Percentiles rank a stretch among this genome's conserved stretches.
phyloP scores from a whole-genome alignment of 2,113 vertebrate genomes.

The Cyprinodon brontotheroides region DNA sequence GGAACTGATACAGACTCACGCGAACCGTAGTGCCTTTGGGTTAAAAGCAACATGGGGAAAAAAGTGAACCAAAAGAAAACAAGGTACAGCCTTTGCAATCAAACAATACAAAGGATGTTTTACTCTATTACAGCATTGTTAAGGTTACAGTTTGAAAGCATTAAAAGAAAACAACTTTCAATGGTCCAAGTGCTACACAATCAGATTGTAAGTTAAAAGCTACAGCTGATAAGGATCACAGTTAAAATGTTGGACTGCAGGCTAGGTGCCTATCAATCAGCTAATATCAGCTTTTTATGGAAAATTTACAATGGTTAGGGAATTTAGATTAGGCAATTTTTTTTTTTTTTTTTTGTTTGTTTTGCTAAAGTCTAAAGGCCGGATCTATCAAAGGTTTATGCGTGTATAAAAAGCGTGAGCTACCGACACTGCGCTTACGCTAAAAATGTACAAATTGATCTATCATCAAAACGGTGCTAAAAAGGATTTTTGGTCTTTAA shows the following conservation, averaged over 20 bases:
- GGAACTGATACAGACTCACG: conserved; percentile 83
- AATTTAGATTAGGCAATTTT: too few relatives aligned
- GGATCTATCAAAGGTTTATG: too few relatives aligned
- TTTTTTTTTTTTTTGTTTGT: too few relatives aligned
- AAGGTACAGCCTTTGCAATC: not conserved
- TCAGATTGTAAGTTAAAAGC: too few relatives aligned
- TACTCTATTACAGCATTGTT: not conserved
- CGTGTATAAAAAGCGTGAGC: too few relatives aligned
- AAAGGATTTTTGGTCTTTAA: too few relatives aligned
- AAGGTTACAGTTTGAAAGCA: not conserved
- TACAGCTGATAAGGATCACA: not conserved
- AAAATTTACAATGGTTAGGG: too few relatives aligned
- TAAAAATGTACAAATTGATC: too few relatives aligned
- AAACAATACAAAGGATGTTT: not conserved
- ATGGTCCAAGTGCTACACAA: not conserved
- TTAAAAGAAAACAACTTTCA: not conserved
- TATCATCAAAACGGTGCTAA: too few relatives aligned
- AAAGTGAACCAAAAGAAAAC: not conserved
- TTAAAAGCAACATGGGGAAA: conserved; percentile 3
- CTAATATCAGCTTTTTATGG: not conserved
- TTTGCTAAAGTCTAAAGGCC: too few relatives aligned
- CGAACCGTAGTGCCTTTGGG: conserved; percentile 75
- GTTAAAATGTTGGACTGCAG: not conserved
- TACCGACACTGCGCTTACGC: too few relatives aligned
- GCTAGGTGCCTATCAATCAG: not conserved